phyloP scores from a whole-genome alignment of 2,888 invertebrate species.

The Chesias legatella region DNA sequence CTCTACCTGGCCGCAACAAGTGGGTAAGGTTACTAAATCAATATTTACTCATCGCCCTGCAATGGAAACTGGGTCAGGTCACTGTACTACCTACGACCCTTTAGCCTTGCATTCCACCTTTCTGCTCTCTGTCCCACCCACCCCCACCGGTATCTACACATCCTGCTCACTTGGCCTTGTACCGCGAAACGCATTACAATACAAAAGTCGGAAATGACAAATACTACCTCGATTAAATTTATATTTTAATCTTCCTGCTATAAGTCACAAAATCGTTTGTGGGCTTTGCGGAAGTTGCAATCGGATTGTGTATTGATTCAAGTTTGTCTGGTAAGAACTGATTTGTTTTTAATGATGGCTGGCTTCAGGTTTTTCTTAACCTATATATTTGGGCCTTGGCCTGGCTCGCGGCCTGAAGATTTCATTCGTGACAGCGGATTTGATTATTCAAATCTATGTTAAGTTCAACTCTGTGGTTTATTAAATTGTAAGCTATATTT shows the following conservation, averaged over 20 bases:
- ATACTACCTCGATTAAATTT: slow-evolving; percentile 51
- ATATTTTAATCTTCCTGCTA: slow-evolving; percentile 37
- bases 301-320: slow-evolving; percentile 53
- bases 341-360: slow-evolving; percentile 61
- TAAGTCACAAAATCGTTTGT: slow-evolving; percentile 38
- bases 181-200: slow-evolving; percentile 56
- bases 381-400: slow-evolving; percentile 58
- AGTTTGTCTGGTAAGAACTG: slow-evolving; percentile 43
- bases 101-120: slow-evolving; percentile 67
- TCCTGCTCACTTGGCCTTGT: slow-evolving; percentile 64
- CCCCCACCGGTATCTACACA: slow-evolving; percentile 30
- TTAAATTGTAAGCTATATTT: too few relatives aligned
- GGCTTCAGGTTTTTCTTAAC: slow-evolving; percentile 51
- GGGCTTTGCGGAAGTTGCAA: slow-evolving; percentile 44
- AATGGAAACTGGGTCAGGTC: slow-evolving; percentile 73
- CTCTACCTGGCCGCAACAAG: slow-evolving; percentile 60
- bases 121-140: slow-evolving; percentile 41
- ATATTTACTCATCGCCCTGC: slow-evolving; percentile 72
- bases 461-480: slow-evolving; percentile 4
- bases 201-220: slow-evolving; percentile 68
- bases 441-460: slow-evolving; percentile 21
- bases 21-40: slow-evolving; percentile 66
- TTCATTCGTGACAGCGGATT: slow-evolving; percentile 25
- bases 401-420: slow-evolving; percentile 29
- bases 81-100: slow-evolving; percentile 72